Evolutionary conservation across 2,797 vertebrate species (phyloP).

Genomic region (Helicolenus hilgendorfi): DNA sequence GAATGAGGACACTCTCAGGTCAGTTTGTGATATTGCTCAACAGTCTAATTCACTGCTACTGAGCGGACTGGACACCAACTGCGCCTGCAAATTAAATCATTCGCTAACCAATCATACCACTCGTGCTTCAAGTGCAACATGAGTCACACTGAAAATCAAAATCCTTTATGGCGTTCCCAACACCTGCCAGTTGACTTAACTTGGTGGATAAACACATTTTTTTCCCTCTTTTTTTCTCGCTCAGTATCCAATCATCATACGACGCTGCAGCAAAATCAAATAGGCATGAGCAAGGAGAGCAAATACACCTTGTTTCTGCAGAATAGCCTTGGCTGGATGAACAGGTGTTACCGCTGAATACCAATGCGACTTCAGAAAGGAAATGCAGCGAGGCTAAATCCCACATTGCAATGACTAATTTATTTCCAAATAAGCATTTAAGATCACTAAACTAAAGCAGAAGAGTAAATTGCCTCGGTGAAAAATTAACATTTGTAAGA

Average conservation of each 20-base stretch:
- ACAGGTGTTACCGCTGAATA: conserved; percentile 73
- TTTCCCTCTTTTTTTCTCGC: neutral
- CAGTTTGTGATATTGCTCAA: conserved; percentile 31
- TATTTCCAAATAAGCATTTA: conserved; percentile 62
- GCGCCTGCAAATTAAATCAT: conserved; percentile 54
- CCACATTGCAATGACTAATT: conserved; percentile 54
- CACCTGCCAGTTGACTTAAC: conserved; percentile 55
- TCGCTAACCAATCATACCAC: conserved; percentile 48
- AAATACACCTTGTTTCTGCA: conserved; percentile 39
- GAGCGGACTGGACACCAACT: conserved; percentile 14
- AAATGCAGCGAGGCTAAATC: conserved; percentile 56
- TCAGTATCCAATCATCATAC: conserved; percentile 28
- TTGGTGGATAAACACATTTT: conserved; percentile 33
- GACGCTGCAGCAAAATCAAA: conserved; percentile 36
- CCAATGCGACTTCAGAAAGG: conserved; percentile 48
- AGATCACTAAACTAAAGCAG: conserved; percentile 48
- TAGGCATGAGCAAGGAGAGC: conserved; percentile 18
- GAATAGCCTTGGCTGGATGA: conserved; percentile 55
- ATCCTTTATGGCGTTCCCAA: conserved; percentile 26
- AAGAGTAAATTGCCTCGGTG: conserved; percentile 29
- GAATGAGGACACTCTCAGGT: conserved; percentile 26
- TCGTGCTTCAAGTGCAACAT: conserved; percentile 18
- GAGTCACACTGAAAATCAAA: conserved; percentile 48
- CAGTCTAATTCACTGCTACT: conserved; percentile 4
- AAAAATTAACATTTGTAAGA: conserved; percentile 39